phyloP scores from a whole-genome alignment of 2,113 vertebrate species.

The Rhea pennata region DNA sequence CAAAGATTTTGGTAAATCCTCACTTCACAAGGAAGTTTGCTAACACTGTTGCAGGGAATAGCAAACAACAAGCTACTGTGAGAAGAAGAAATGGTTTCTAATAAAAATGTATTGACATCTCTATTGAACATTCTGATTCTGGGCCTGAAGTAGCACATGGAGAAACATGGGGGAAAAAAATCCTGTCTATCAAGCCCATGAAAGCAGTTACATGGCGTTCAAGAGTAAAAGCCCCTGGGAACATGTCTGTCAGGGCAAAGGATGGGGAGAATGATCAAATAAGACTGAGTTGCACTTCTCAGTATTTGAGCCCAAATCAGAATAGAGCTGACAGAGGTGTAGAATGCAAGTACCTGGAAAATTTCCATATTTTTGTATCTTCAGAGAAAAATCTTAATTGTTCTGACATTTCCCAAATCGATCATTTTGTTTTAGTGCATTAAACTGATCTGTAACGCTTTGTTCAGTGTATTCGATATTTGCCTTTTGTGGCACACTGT shows the following conservation, averaged over 20 bases:
- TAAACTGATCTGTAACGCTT: background rate
- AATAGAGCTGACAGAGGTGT: background rate
- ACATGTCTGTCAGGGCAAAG: background rate
- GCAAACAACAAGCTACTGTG: background rate
- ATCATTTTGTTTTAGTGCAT: background rate
- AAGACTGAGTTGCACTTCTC: background rate
- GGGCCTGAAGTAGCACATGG: background rate
- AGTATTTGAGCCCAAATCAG: background rate
- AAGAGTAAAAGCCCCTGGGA: background rate
- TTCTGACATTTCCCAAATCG: background rate
- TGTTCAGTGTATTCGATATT: background rate
- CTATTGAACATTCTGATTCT: background rate
- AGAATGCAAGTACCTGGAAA: background rate
- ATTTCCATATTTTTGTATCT: background rate
- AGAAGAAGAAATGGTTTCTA: background rate
- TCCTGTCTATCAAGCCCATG: background rate
- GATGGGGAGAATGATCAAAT: background rate
- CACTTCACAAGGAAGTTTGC: background rate
- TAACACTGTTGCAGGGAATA: background rate
- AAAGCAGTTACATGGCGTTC: background rate
- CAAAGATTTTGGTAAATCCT: background rate
- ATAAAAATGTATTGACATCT: background rate
- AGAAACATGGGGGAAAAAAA: background rate
- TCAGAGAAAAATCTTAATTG: background rate
- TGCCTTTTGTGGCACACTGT: background rate